These are phyloP conservation scores for Forbesichthys agassizii DNA, from an alignment of 2,113 vertebrate species.

Conservation along the genomic window DNA sequence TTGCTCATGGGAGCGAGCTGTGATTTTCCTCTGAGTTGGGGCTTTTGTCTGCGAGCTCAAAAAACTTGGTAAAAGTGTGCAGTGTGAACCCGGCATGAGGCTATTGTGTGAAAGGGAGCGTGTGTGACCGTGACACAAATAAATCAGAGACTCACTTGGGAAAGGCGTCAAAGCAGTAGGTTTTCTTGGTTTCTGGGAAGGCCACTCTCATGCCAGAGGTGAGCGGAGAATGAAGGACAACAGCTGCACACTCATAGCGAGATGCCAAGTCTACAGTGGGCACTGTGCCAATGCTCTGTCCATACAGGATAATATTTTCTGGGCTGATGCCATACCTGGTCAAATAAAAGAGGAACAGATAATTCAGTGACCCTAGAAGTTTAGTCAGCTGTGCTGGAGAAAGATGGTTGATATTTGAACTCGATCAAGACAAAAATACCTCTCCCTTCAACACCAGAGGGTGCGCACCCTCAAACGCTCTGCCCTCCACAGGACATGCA, in stretches of 20 bases:
- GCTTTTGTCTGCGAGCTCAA: no score
- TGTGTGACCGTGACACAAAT: background rate
- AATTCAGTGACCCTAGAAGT: no score
- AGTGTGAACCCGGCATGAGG: background rate
- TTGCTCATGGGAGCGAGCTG: no score
- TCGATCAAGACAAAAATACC: no score
- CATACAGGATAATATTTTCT: constrained; percentile 92
- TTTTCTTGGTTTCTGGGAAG: constrained; percentile 96
- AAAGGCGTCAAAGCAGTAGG: constrained; percentile 96
- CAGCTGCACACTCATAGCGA: constrained; percentile 92
- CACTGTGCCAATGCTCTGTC: constrained; percentile 95
- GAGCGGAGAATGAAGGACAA: constrained; percentile 92
- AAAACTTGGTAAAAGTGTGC: no score
- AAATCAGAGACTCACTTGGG: constrained; percentile 84
- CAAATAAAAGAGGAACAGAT: background rate
- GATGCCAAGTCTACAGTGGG: constrained; percentile 94
- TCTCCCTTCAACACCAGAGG: no score
- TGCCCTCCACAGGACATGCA: no score
- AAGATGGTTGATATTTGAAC: no score
- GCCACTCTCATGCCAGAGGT: constrained; percentile 97
- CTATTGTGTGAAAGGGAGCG: background rate
- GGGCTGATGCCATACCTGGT: constrained; percentile 92
- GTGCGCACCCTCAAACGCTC: no score
- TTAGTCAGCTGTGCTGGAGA: no score
- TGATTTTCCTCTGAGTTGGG: no score